A percentile compares a stretch with the other conserved stretches of the same genome.
Conservation (phyloP, 2,113 vertebrate genomes). For the Felis chaus region DNA sequence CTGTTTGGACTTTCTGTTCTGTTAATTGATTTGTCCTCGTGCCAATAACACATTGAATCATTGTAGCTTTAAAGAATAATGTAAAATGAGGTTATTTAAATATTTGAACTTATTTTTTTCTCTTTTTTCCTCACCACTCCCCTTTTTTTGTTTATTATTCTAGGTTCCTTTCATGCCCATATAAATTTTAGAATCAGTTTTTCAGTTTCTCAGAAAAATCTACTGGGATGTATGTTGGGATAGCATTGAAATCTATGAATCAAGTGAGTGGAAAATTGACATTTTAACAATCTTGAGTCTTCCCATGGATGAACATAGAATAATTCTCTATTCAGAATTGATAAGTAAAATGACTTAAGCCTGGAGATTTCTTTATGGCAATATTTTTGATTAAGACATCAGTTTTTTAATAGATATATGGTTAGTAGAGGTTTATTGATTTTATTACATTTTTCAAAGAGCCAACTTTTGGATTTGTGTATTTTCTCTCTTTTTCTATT, state of each 20-base stretch:
- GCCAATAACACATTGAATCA: neutral
- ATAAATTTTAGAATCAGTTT: neutral
- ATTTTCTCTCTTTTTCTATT: neutral
- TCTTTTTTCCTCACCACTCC: neutral
- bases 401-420: neutral
- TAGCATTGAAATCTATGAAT: neutral
- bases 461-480: neutral
- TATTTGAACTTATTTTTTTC: neutral
- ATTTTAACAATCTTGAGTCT: neutral
- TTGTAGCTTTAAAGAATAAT: neutral
- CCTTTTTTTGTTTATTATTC: neutral
- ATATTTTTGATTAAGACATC: neutral
- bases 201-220: neutral
- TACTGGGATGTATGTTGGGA: neutral
- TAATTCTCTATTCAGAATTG: neutral
- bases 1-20: neutral
- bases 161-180: neutral
- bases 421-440: neutral
- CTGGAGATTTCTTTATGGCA: neutral
- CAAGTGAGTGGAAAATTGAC: neutral
- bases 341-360: neutral
- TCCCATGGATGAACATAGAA: neutral
- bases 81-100: neutral
- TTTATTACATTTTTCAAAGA: constrained; percentile 5
- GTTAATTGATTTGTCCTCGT: neutral